These are phyloP conservation scores for Drosophila quadrilineata DNA, from an alignment of 1,140 invertebrate genomes.

Conservation along the genomic window DNA sequence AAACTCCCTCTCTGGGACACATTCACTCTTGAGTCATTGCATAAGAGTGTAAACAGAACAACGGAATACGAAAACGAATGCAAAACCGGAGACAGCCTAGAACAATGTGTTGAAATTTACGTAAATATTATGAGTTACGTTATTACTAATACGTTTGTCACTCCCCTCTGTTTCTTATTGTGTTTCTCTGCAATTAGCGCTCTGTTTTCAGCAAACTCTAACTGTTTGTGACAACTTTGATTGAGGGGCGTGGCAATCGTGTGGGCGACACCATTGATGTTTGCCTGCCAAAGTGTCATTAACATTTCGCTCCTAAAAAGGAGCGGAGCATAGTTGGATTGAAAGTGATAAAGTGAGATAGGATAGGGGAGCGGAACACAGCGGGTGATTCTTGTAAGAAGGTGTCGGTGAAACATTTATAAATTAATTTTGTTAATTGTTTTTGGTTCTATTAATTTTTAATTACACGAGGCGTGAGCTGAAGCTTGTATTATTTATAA, in stretches of 20 bases:
- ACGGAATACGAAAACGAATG: background rate
- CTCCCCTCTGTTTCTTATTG: background rate
- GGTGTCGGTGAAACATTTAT: background rate
- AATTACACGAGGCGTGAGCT: background rate
- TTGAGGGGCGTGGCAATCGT: constrained; percentile 6
- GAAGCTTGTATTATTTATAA: background rate
- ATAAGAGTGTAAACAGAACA: background rate
- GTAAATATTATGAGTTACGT: background rate
- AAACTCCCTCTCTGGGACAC: constrained; percentile 3
- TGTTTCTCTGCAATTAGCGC: constrained; percentile 1
- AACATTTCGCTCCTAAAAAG: background rate
- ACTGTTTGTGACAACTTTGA: constrained; percentile 5
- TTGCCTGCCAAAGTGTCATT: constrained; percentile 15
- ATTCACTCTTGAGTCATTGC: background rate
- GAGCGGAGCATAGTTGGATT: too few species aligned
- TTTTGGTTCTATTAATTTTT: background rate
- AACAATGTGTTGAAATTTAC: background rate
- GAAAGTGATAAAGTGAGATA: too few species aligned
- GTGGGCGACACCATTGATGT: background rate
- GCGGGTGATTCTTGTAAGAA: background rate
- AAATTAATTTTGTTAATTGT: constrained; percentile 5
- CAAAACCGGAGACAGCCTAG: too few species aligned
- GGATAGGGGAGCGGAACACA: too few species aligned
- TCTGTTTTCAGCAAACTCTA: background rate
- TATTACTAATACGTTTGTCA: constrained; percentile 30